Evolutionary conservation across 2,113 vertebrate species (phyloP).

Genomic region (Osmerus mordax): DNA sequence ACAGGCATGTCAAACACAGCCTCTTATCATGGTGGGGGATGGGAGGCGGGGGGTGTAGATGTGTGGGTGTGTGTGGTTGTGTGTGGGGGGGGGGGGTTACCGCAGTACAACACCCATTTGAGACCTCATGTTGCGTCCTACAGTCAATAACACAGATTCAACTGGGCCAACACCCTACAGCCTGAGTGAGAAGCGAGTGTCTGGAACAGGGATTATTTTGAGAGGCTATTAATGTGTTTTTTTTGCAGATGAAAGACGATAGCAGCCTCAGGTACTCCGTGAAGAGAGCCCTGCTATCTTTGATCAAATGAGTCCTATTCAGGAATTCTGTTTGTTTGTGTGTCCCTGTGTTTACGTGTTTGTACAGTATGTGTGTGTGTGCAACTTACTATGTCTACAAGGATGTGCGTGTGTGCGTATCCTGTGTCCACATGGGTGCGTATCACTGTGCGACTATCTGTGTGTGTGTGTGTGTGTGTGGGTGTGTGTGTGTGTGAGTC

Average conservation of each 20-base stretch:
- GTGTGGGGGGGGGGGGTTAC: background rate
- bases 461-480: constrained; percentile 11
- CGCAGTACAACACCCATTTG: constrained; percentile 35
- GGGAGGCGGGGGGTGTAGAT: background rate
- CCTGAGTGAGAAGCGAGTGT: background rate
- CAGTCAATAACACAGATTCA: constrained; percentile 23
- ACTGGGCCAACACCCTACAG: constrained; percentile 26
- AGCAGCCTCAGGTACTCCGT: background rate
- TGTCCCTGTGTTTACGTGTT: background rate
- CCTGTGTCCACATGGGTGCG: background rate
- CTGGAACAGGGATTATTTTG: background rate
- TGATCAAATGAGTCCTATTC: constrained; percentile 25
- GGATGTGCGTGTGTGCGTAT: constrained; percentile 4
- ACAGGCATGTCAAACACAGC: constrained; percentile 30
- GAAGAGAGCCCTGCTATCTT: constrained; percentile 5
- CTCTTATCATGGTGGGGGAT: background rate
- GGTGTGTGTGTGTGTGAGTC: constrained; percentile 35
- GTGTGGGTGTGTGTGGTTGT: background rate
- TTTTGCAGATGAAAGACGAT: constrained; percentile 1
- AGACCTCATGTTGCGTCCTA: constrained; percentile 40
- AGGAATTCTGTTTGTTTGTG: constrained; percentile 6
- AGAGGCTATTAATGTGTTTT: constrained; percentile 18
- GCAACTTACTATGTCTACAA: constrained; percentile 11
- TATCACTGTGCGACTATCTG: background rate
- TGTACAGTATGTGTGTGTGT: constrained; percentile 18